Evolutionary conservation across 2,113 vertebrate species (phyloP).

Genomic region (Rhabdomys dilectus): DNA sequence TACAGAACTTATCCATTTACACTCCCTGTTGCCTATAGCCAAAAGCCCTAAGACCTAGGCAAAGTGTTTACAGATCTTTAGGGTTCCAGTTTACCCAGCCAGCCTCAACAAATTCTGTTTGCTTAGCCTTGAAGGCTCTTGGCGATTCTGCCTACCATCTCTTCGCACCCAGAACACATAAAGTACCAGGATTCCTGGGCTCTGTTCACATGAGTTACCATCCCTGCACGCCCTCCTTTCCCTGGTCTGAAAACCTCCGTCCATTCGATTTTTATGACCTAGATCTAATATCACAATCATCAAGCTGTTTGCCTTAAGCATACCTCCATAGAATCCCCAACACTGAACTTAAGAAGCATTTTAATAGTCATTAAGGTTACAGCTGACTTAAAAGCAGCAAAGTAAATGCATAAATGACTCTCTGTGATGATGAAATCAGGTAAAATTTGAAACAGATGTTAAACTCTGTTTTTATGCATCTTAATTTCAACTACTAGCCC

Average conservation of each 20-base stretch:
- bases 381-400: neutral
- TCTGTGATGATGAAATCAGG: neutral
- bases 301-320: neutral
- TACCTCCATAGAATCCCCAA: neutral
- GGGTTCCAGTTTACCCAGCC: neutral
- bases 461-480: neutral
- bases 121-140: neutral
- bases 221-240: neutral
- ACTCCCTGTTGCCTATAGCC: neutral
- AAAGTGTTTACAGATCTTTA: neutral
- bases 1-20: neutral
- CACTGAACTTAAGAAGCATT: neutral
- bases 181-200: neutral
- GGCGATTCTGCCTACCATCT: neutral
- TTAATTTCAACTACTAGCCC: neutral
- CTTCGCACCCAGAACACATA: neutral
- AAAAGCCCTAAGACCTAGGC: neutral
- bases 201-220: neutral
- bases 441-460: neutral
- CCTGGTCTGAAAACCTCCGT: neutral
- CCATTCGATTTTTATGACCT: neutral
- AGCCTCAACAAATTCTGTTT: neutral
- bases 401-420: neutral
- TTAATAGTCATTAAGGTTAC: neutral
- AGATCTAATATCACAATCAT: neutral